phyloP scores from a whole-genome alignment of 1,140 invertebrate genomes.

The Zaprionus camerounensis region DNA sequence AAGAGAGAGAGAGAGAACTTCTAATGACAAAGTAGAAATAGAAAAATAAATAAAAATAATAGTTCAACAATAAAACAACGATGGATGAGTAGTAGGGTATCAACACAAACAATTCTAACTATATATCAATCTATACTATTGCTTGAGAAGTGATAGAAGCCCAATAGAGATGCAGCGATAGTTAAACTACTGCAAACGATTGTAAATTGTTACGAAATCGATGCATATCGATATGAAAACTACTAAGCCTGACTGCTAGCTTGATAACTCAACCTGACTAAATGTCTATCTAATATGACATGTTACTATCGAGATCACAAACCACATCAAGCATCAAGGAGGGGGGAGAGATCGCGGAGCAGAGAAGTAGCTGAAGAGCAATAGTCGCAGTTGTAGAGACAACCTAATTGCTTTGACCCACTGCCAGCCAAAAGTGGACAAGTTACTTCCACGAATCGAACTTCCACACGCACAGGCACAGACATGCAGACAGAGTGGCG shows the following conservation, averaged over 20 bases:
- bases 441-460: constrained; percentile 42
- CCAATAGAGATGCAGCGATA: too few species aligned
- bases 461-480: constrained; percentile 14
- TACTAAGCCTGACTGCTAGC: background rate
- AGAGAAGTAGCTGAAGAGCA: background rate
- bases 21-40: background rate
- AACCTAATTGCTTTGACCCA: constrained; percentile 72
- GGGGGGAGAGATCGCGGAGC: background rate
- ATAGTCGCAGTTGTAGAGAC: background rate
- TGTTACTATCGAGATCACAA: background rate
- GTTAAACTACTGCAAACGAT: too few species aligned
- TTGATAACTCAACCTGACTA: background rate
- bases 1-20: background rate
- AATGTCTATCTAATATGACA: constrained; percentile 1
- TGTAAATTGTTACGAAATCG: background rate
- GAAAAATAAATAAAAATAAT: too few species aligned
- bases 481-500: constrained; percentile 28
- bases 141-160: too few species aligned
- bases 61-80: too few species aligned
- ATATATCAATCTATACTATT: too few species aligned
- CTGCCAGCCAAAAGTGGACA: constrained; percentile 43
- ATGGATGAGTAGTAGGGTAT: too few species aligned
- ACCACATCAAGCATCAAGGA: background rate
- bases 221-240: background rate
- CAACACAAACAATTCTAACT: too few species aligned